Percentiles rank a stretch among this genome's conserved stretches.
phyloP scores from a whole-genome alignment of 2,888 invertebrate genomes.

The Dryobotodes eremita region DNA sequence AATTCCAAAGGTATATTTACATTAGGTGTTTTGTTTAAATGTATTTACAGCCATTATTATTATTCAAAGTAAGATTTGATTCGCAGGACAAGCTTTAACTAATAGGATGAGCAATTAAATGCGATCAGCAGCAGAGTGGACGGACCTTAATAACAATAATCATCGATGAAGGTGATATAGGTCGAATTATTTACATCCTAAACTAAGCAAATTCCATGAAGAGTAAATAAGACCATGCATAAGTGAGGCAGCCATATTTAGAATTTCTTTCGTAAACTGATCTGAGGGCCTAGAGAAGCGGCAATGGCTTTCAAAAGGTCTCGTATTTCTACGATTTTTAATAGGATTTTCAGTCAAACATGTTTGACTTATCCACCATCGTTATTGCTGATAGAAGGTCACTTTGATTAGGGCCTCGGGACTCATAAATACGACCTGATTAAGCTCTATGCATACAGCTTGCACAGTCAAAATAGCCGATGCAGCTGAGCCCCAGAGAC shows the following conservation, averaged over 20 bases:
- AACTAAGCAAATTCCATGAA: background rate
- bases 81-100: background rate
- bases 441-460: background rate
- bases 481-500: conserved; percentile 2
- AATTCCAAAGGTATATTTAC: no score
- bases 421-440: background rate
- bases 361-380: background rate
- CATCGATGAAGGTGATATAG: background rate
- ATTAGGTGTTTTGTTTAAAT: no score
- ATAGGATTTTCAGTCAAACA: background rate
- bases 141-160: background rate
- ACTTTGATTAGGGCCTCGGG: background rate
- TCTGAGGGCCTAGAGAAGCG: background rate
- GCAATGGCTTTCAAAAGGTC: background rate
- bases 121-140: background rate
- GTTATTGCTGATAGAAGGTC: background rate
- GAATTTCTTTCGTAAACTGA: background rate
- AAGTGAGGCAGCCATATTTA: background rate
- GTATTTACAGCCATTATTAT: background rate
- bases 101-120: background rate
- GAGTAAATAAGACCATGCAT: background rate
- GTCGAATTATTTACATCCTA: background rate
- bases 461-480: background rate
- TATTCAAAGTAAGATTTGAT: background rate
- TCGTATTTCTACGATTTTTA: background rate